Conservation (phyloP, 2,113 vertebrate genomes). For the Rissa tridactyla region DNA sequence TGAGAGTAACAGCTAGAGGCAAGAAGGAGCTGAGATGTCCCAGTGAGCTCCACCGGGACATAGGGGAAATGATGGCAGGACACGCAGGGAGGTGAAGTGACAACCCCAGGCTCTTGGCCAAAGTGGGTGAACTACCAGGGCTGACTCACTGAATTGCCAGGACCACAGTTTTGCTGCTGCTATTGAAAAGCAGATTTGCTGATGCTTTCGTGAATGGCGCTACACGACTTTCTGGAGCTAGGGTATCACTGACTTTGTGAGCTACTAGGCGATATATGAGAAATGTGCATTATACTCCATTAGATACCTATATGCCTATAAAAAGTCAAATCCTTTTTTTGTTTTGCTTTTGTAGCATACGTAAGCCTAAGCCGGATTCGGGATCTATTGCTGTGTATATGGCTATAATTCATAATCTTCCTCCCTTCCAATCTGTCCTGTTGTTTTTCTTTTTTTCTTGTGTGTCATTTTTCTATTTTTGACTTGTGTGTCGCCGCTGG, state of each 20-base stretch:
- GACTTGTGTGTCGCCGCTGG: fast-evolving
- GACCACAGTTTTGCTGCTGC: neutral
- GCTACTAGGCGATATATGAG: neutral
- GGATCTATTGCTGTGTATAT: neutral
- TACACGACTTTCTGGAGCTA: neutral
- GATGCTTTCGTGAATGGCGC: neutral
- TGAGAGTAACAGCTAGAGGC: neutral
- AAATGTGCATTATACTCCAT: neutral
- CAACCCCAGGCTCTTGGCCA: neutral
- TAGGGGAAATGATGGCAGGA: fast-evolving
- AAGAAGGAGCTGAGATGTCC: neutral
- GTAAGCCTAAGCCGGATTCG: neutral
- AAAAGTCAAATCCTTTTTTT: neutral
- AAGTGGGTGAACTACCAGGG: neutral
- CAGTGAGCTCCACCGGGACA: fast-evolving
- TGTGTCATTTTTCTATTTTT: neutral
- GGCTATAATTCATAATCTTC: neutral
- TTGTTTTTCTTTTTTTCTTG: neutral
- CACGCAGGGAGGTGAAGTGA: neutral
- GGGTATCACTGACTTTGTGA: neutral
- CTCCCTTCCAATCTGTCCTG: neutral
- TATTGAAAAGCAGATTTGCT: neutral
- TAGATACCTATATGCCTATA: neutral
- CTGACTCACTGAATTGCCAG: neutral
- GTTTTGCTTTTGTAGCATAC: neutral